Percentiles rank a stretch among this genome's conserved stretches.
phyloP scores from a whole-genome alignment of 2,888 invertebrate genomes.

The Orthosia cruda region DNA sequence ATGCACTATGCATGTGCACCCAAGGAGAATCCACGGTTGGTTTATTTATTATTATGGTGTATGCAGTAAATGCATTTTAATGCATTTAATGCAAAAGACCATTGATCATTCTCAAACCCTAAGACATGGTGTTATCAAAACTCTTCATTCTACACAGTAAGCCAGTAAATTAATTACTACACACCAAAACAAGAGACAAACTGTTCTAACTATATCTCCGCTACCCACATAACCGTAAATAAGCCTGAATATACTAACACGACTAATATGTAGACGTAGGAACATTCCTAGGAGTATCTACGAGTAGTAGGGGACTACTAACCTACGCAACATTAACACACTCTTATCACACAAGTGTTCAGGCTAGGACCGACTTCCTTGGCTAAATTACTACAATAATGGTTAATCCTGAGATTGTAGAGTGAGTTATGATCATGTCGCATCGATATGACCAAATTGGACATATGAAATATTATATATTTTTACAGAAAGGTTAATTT shows the following conservation, averaged over 20 bases:
- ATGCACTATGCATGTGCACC: too few species aligned
- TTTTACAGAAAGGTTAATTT: too few species aligned
- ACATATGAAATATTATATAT: too few species aligned
- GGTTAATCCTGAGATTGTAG: conserved; percentile 6
- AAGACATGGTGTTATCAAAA: not conserved
- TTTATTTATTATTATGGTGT: too few species aligned
- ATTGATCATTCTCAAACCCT: not conserved
- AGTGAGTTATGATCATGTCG: not conserved
- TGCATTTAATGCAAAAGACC: not conserved
- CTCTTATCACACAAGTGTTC: conserved; percentile 55
- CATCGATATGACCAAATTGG: conserved; percentile 6
- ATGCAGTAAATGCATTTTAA: too few species aligned
- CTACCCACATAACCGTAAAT: conserved; percentile 36
- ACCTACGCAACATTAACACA: conserved; percentile 47
- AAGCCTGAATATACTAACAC: conserved; percentile 17
- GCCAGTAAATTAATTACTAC: conserved; percentile 13
- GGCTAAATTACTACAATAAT: conserved; percentile 48
- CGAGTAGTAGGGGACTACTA: conserved; percentile 1
- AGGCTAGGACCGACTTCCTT: conserved; percentile 43
- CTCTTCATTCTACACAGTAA: not conserved
- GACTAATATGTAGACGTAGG: conserved; percentile 6
- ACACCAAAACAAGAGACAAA: conserved; percentile 19
- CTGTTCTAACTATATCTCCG: conserved; percentile 20
- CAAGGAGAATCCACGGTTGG: too few species aligned
- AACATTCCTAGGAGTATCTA: conserved; percentile 21